A percentile compares a stretch with the other conserved stretches of the same genome.
Conservation (phyloP, 2,888 invertebrate species). For the Galeruca laticollis region DNA sequence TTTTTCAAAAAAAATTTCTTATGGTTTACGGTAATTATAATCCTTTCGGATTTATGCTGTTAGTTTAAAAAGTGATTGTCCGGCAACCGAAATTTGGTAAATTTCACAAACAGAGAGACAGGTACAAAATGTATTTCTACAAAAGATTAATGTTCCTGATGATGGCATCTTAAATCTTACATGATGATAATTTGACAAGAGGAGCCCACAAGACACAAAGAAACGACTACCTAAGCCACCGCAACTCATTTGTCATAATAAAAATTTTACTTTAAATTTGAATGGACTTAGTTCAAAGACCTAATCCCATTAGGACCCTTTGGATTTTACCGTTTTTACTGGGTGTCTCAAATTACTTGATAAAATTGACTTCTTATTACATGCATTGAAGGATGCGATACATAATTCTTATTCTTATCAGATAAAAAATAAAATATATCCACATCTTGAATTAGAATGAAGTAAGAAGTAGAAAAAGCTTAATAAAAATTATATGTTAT, state of each 20-base stretch:
- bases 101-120: conserved; percentile 39
- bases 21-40: conserved; percentile 23
- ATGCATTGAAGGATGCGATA: neutral
- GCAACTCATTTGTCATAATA: conserved; percentile 59
- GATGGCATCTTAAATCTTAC: conserved; percentile 57
- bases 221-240: conserved; percentile 54
- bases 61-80: conserved; percentile 4
- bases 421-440: too few species aligned
- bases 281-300: conserved; percentile 32
- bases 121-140: conserved; percentile 41
- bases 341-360: conserved; percentile 9
- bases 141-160: conserved; percentile 55
- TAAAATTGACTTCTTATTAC: neutral
- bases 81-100: conserved; percentile 26
- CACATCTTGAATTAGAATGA: too few species aligned
- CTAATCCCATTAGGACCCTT: conserved; percentile 40
- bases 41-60: conserved; percentile 15
- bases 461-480: too few species aligned
- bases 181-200: conserved; percentile 61
- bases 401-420: neutral
- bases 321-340: conserved; percentile 18
- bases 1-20: neutral
- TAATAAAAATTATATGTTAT: too few species aligned
- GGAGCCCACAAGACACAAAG: conserved; percentile 55
- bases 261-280: conserved; percentile 52